Conservation (phyloP, 2,888 invertebrate genomes). For the Ypsolopha scabrella region DNA sequence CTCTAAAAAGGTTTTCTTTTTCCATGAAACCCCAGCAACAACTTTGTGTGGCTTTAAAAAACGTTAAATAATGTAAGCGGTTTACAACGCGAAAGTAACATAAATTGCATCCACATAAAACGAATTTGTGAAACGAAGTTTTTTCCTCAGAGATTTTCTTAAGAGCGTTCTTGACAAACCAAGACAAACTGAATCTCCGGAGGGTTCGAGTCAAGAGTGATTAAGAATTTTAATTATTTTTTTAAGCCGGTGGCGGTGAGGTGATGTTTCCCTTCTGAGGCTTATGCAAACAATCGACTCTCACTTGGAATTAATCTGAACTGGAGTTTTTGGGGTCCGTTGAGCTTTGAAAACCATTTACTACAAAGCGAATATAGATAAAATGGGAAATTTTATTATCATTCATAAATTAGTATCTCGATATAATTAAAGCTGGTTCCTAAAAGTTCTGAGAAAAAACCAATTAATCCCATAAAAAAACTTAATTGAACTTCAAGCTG, state of each 20-base stretch:
- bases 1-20: too few species aligned
- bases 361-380: too few species aligned
- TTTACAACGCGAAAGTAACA: slow-evolving; percentile 28
- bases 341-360: neutral
- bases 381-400: too few species aligned
- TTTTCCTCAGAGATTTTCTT: slow-evolving; percentile 15
- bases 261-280: slow-evolving; percentile 64
- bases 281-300: slow-evolving; percentile 71
- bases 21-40: too few species aligned
- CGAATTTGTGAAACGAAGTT: slow-evolving; percentile 34
- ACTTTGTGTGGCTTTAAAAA: slow-evolving; percentile 3
- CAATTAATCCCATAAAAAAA: too few species aligned
- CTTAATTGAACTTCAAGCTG: too few species aligned
- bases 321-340: slow-evolving; percentile 11
- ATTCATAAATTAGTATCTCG: too few species aligned
- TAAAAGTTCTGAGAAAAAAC: too few species aligned
- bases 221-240: slow-evolving; percentile 72
- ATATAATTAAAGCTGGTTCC: too few species aligned
- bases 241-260: slow-evolving; percentile 68
- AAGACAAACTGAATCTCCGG: slow-evolving; percentile 42
- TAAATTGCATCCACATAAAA: slow-evolving; percentile 34
- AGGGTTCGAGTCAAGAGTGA: slow-evolving; percentile 66
- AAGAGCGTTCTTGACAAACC: slow-evolving; percentile 16
- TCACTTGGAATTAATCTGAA: slow-evolving; percentile 70
- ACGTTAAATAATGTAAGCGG: slow-evolving; percentile 1